phyloP scores from a whole-genome alignment of 2,797 vertebrate species.

The Eutrigla gurnardus region DNA sequence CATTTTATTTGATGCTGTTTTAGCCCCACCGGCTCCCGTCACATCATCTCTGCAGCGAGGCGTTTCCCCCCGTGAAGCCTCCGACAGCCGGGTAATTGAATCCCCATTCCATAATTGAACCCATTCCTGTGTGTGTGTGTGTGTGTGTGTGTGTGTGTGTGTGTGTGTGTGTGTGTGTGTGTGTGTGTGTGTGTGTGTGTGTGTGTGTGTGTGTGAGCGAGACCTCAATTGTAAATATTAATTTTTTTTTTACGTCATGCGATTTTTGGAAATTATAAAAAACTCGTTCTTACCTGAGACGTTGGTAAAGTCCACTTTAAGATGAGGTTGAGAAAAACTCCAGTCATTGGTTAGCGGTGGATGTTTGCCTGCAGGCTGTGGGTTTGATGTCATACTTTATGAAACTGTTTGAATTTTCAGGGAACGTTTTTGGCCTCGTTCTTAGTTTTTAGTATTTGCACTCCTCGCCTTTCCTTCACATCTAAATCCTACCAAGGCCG shows the following conservation, averaged over 20 bases:
- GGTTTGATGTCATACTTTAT: neutral
- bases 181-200: neutral
- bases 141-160: no score
- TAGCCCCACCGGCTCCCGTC: neutral
- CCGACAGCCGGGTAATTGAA: constrained; percentile 21
- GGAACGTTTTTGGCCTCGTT: no score
- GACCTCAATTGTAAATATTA: no score
- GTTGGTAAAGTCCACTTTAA: no score
- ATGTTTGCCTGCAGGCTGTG: neutral
- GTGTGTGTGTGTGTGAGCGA: no score
- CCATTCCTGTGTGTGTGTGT: neutral
- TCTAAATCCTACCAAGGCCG: no score
- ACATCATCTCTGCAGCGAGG: constrained; percentile 6
- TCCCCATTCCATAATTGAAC: neutral
- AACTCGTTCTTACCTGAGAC: no score
- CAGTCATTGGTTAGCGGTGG: neutral
- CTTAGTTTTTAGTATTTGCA: neutral
- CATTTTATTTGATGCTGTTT: constrained; percentile 3
- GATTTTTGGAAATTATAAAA: no score
- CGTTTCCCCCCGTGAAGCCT: neutral
- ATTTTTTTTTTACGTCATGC: no score
- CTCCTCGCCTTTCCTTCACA: neutral
- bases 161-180: no score
- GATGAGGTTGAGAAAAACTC: no score
- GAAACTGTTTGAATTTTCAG: no score